Evolutionary conservation across 2,888 invertebrate genomes (phyloP).

Genomic region (Neoascia interrupta): DNA sequence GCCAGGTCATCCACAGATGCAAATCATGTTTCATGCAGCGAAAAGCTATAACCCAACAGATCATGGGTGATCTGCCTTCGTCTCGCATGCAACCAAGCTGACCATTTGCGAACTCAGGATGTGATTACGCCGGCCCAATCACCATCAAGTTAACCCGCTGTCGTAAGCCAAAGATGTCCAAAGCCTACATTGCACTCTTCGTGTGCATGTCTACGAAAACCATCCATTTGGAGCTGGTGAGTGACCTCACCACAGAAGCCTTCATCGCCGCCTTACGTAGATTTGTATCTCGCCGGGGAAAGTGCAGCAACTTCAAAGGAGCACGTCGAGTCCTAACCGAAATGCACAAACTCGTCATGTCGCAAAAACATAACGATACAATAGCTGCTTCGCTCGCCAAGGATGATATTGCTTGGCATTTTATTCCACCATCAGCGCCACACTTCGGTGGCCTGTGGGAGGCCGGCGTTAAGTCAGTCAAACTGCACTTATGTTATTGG

Average conservation of each 20-base stretch:
- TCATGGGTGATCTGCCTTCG: conserved; percentile 36
- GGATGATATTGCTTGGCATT: conserved; percentile 54
- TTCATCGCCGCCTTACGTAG: conserved; percentile 52
- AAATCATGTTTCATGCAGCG: conserved; percentile 36
- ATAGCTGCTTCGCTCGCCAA: conserved; percentile 33
- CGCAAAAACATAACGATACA: conserved; percentile 32
- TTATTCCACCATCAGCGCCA: too few species aligned
- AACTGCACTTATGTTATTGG: conserved; percentile 38
- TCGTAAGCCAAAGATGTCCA: conserved; percentile 31
- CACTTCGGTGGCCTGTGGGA: too few species aligned
- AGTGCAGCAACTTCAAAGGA: conserved; percentile 41
- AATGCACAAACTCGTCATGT: conserved; percentile 29
- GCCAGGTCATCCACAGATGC: conserved; percentile 23
- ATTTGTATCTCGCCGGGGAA: conserved; percentile 46
- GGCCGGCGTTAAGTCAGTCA: too few species aligned
- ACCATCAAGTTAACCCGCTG: conserved; percentile 8
- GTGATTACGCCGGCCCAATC: too few species aligned
- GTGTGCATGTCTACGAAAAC: conserved; percentile 36
- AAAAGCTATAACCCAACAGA: conserved; percentile 17
- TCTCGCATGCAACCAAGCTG: background rate
- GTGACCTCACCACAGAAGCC: conserved; percentile 45
- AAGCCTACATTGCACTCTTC: conserved; percentile 29
- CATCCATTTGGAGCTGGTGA: too few species aligned
- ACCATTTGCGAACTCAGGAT: background rate
- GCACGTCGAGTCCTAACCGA: conserved; percentile 37